A percentile compares a stretch with the other conserved stretches of the same genome.
Conservation (phyloP, 53 echinoderm and acorn worm species). For the Paracentrotus lividus region DNA sequence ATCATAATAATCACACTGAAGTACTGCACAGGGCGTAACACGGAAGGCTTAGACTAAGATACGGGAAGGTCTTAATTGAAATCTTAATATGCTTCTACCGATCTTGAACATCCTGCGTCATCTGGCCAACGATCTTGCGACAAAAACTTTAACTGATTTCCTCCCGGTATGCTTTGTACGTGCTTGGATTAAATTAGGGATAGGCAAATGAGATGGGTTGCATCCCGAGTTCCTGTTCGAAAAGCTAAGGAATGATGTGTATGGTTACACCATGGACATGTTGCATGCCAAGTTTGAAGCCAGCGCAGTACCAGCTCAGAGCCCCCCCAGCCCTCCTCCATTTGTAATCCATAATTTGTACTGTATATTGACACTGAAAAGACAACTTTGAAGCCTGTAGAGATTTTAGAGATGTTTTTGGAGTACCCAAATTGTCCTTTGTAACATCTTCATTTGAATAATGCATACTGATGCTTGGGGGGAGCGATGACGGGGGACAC, state of each 20-base stretch:
- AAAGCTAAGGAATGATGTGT: not conserved
- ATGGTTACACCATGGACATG: not conserved
- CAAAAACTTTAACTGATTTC: constrained; percentile 24
- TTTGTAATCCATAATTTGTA: not conserved
- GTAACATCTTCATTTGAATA: too few relatives aligned
- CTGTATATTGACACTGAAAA: too few relatives aligned
- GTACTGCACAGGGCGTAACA: constrained; percentile 16
- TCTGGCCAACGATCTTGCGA: constrained; percentile 1
- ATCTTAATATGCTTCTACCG: constrained; percentile 15
- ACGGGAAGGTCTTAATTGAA: constrained; percentile 41
- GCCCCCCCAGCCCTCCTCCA: not conserved
- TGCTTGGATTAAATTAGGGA: not conserved
- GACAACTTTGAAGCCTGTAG: too few relatives aligned
- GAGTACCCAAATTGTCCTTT: too few relatives aligned
- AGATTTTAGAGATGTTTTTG: too few relatives aligned
- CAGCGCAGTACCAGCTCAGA: not conserved
- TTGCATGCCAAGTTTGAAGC: not conserved
- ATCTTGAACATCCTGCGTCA: not conserved
- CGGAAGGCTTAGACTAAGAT: not conserved
- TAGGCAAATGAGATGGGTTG: not conserved
- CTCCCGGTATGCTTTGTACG: not conserved
- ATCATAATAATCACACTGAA: too few relatives aligned
- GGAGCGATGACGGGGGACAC: too few relatives aligned
- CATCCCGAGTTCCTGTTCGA: not conserved
- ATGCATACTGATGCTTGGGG: too few relatives aligned